These are phyloP conservation scores for Limnephilus rhombicus DNA, from an alignment of 2,888 invertebrate genomes.

Conservation along the genomic window DNA sequence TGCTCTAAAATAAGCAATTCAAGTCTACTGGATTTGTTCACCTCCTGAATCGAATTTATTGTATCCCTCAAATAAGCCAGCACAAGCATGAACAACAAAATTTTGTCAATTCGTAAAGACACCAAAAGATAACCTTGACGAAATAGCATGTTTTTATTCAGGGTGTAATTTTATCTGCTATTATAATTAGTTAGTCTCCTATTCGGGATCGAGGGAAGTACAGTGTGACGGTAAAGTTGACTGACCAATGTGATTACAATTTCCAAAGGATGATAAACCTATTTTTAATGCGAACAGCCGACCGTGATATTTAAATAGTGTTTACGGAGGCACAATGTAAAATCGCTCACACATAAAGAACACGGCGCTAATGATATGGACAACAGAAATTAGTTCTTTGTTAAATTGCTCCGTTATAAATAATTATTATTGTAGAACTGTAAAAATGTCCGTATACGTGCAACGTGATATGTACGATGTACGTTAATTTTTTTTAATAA, in stretches of 20 bases:
- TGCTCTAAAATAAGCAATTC: conserved; percentile 44
- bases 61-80: background rate
- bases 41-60: conserved; percentile 9
- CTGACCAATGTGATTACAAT: conserved; percentile 59
- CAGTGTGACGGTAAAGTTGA: conserved; percentile 57
- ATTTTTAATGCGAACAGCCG: conserved; percentile 56
- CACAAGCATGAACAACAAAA: background rate
- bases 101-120: background rate
- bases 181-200: background rate
- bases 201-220: conserved; percentile 19
- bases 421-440: background rate
- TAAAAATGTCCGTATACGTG: background rate
- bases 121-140: background rate
- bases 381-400: conserved; percentile 2
- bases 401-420: background rate
- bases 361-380: conserved; percentile 36
- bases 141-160: background rate
- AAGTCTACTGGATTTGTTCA: conserved; percentile 30
- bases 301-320: conserved; percentile 55
- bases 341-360: conserved; percentile 36
- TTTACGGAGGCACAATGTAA: conserved; percentile 34
- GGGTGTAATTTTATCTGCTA: background rate
- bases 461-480: background rate
- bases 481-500: background rate
- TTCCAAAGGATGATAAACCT: conserved; percentile 53